Percentiles rank a stretch among this genome's conserved stretches.
phyloP scores from a whole-genome alignment of 2,113 vertebrate genomes.

The Tinamus guttatus region DNA sequence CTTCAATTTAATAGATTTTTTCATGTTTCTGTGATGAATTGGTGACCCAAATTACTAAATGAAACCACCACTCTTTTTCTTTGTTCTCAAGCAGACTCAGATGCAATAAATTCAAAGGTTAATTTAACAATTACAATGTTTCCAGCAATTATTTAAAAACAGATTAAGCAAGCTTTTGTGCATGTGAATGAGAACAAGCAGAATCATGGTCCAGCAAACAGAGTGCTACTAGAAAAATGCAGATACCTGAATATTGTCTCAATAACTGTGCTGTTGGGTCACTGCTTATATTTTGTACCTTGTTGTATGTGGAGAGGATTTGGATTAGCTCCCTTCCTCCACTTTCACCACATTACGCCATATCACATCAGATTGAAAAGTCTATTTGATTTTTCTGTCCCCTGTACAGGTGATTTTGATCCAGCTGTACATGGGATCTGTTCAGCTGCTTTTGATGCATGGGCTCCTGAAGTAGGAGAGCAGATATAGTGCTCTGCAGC shows the following conservation, averaged over 20 bases:
- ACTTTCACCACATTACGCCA: background rate
- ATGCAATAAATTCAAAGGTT: background rate
- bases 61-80: background rate
- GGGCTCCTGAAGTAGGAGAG: background rate
- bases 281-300: background rate
- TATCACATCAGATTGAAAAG: background rate
- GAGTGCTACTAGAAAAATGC: background rate
- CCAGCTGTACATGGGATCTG: too few species aligned
- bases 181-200: background rate
- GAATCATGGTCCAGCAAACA: background rate
- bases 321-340: background rate
- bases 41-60: background rate
- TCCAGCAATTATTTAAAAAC: background rate
- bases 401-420: background rate
- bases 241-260: background rate
- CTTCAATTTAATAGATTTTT: background rate
- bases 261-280: background rate
- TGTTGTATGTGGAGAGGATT: background rate
- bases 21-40: background rate
- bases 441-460: background rate
- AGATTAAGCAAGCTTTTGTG: background rate
- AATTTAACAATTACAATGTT: background rate
- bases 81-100: background rate
- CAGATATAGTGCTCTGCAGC: background rate
- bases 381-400: background rate